phyloP scores from a whole-genome alignment of 2,797 vertebrate species.

The Tiaroga cobitis region DNA sequence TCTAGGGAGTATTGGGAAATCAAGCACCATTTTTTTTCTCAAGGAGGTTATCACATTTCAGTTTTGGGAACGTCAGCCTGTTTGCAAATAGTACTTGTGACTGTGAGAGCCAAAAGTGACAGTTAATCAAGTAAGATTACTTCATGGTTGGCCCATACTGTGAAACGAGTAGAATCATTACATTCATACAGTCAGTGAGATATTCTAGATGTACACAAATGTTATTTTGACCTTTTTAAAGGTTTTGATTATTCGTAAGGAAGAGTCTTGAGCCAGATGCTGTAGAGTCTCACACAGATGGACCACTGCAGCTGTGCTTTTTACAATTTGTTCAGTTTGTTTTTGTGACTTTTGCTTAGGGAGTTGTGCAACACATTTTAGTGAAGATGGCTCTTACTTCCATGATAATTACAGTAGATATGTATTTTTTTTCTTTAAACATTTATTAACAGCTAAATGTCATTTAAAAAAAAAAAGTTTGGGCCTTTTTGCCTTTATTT shows the following conservation, averaged over 20 bases:
- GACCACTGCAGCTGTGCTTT: slow-evolving; percentile 25
- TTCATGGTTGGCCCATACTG: background rate
- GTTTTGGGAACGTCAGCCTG: slow-evolving; percentile 12
- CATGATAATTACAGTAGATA: background rate
- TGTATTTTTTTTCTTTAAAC: background rate
- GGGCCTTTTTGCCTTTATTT: background rate
- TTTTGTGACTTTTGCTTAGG: background rate
- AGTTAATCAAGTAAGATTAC: background rate
- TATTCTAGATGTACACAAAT: background rate
- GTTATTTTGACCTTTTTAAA: background rate
- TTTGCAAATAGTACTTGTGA: slow-evolving; percentile 13
- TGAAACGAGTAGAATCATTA: background rate
- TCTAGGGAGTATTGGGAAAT: slow-evolving; percentile 5
- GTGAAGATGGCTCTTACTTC: background rate
- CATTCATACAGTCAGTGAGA: background rate
- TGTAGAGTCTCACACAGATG: slow-evolving; percentile 6
- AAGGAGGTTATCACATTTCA: slow-evolving; percentile 36
- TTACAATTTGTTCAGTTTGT: slow-evolving; percentile 13
- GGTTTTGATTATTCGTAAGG: background rate
- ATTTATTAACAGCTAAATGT: background rate
- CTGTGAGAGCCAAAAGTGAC: slow-evolving; percentile 3
- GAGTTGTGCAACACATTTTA: slow-evolving; percentile 1
- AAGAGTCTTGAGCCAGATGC: background rate
- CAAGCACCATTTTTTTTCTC: background rate
- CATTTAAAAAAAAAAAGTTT: too few relatives aligned